phyloP scores from a whole-genome alignment of 2,888 invertebrate genomes.

The Habrosyne pyritoides region DNA sequence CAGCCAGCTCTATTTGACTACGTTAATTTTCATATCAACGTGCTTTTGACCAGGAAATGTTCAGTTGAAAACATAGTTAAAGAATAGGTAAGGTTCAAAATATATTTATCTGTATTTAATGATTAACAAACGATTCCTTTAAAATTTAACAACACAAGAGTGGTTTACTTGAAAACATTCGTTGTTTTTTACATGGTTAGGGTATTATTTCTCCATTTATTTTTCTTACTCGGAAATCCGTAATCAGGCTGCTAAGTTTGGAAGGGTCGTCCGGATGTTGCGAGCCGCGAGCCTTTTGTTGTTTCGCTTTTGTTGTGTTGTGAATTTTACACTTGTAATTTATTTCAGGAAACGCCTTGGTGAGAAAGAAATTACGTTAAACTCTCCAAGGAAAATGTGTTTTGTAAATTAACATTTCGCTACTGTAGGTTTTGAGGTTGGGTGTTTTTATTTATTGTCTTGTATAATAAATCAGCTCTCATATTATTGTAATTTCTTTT shows the following conservation, averaged over 20 bases:
- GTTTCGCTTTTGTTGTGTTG: slow-evolving; percentile 82
- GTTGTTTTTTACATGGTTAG: slow-evolving; percentile 50
- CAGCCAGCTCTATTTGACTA: slow-evolving; percentile 72
- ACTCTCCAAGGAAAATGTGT: slow-evolving; percentile 81
- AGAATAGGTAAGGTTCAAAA: slow-evolving; percentile 25
- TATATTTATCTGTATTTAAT: slow-evolving; percentile 30
- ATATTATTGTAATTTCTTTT: neutral
- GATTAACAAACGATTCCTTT: slow-evolving; percentile 14
- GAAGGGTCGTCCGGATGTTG: slow-evolving; percentile 82
- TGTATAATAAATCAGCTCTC: slow-evolving; percentile 14
- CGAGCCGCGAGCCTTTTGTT: slow-evolving; percentile 82
- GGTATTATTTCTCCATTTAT: slow-evolving; percentile 70
- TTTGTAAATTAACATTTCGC: slow-evolving; percentile 77
- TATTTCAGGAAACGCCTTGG: slow-evolving; percentile 82
- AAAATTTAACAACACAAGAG: slow-evolving; percentile 43
- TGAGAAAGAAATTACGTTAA: slow-evolving; percentile 81
- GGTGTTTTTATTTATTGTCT: slow-evolving; percentile 47
- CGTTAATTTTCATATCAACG: slow-evolving; percentile 71
- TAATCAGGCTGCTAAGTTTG: slow-evolving; percentile 83
- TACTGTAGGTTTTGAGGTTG: slow-evolving; percentile 59
- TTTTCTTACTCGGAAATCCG: slow-evolving; percentile 81
- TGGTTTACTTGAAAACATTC: slow-evolving; percentile 61
- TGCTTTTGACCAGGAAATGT: slow-evolving; percentile 56
- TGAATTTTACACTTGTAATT: slow-evolving; percentile 84
- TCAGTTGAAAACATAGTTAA: slow-evolving; percentile 59